These are phyloP conservation scores for Antheraea assamensis DNA, from an alignment of 2,888 invertebrate species.

Conservation along the genomic window DNA sequence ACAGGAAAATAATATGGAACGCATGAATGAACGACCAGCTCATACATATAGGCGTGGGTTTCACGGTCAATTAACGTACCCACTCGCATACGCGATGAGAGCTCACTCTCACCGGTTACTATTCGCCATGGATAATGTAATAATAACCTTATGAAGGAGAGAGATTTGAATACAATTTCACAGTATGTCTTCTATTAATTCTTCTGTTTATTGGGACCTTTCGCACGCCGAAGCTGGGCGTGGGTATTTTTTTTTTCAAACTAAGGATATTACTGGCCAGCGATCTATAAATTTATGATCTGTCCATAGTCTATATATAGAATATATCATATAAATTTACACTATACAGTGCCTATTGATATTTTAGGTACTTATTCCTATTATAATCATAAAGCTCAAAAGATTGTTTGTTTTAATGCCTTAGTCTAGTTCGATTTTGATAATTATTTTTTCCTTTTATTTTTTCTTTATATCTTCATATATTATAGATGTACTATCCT, in stretches of 20 bases:
- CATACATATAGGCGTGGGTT: conserved; percentile 42
- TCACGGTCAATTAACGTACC: conserved; percentile 43
- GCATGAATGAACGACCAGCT: conserved; percentile 46
- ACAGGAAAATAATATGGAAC: conserved; percentile 46
- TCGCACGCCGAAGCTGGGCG: too few relatives aligned
- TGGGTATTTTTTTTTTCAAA: not conserved
- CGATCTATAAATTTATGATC: not conserved
- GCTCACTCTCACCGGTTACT: conserved; percentile 38
- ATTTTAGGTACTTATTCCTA: too few relatives aligned
- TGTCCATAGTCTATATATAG: not conserved
- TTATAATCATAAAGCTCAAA: too few relatives aligned
- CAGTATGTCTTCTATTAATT: too few relatives aligned
- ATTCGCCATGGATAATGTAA: conserved; percentile 25
- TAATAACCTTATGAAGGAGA: not conserved
- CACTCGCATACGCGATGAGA: conserved; percentile 23
- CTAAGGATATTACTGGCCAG: not conserved
- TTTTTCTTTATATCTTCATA: too few relatives aligned
- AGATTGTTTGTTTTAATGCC: too few relatives aligned
- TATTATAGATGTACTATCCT: too few relatives aligned
- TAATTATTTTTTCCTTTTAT: too few relatives aligned
- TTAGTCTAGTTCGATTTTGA: too few relatives aligned
- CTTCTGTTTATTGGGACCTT: too few relatives aligned
- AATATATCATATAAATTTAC: not conserved
- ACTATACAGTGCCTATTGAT: too few relatives aligned
- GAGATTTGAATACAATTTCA: not conserved